Base-by-base conservation (phyloP, 2,888 invertebrate genomes). In the Platycheirus rosarum region DNA sequence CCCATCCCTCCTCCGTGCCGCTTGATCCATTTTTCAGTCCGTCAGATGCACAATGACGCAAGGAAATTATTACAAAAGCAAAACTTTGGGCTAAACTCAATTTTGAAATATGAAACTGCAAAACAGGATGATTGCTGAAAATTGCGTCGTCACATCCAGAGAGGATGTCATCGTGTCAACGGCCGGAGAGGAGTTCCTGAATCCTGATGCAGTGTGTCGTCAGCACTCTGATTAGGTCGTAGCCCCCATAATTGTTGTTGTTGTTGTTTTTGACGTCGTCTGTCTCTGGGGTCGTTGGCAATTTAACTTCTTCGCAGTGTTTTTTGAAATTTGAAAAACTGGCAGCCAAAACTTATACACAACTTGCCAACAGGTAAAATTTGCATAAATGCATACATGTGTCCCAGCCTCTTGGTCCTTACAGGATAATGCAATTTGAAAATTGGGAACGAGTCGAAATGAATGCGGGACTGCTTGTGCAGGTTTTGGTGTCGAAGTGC, bases 101-200 rank as follows among this genome's bases (percentile, higher is more conserved):
- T 80, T 80, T 70, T 53, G 46, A 75, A 65, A 70, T 62, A 70
- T 63, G 57, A 75, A 70, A 76, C 70, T 68, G 73, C 68, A 74
- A 73, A 60, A 63, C 62, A 68, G 80, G n/a, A 80, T 70, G 80
- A 80, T 66, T 70, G 69, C 75, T 20, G 65, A 76, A 79, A 75
- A 66, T 66, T 80, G 65, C 66, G 57, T 76, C 51, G 80, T 80
- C 80, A 76, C 51, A 74, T 62, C 49, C 75, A 80, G 70, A 57
- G 60, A 65, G 26, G 29, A 51, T 51, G 35, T 26, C 42, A 48
- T 44, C 40, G 53, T 60, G 14, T 53, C n/a, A n/a, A n/a, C n/a
- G n/a, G n/a, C n/a, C n/a, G n/a, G n/a, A n/a, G n/a, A n/a, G n/a
- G n/a, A n/a, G n/a, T n/a, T n/a, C n/a, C n/a, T n/a, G n/a, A n/a